Base-by-base conservation (phyloP, 2,888 invertebrate genomes). In the Euplexia lucipara region DNA sequence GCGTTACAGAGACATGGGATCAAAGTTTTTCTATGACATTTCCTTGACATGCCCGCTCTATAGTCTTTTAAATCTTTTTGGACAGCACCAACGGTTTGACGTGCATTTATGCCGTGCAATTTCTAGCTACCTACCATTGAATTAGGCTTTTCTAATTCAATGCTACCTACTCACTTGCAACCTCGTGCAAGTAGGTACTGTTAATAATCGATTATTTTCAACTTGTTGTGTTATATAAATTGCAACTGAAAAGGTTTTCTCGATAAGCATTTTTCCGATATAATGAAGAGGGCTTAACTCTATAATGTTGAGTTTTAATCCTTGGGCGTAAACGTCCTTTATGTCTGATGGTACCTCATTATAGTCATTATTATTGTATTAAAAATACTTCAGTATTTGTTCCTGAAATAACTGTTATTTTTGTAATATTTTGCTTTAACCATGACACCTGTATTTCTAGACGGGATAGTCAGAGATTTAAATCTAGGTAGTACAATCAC, bases 161-260 rank as follows among this genome's bases (percentile, higher is more conserved):
- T n/a, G 42, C 14, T 39, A 42, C 35, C 14, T 39, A 42, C 35
- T 48, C 35, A 32, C 39, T 72, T 56, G 14, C 16, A 34, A 44
- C 18, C 48, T n/a, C 51, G 18, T 20, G n/a, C 45, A 45, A 8
- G 26, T 48, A 56, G 14, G 9, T 16, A 71, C 47, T 68, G 71
- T 71, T 53, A 16, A 71, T 71, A 71, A 63, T 69, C 64, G 53
- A 69, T 71, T 63, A 20, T 42, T 49, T 63, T 26, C 16, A 39
- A 37, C 35, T 63, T 71, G 41, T 53, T 16, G 37, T 52, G n/a
- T n/a, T n/a, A n/a, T 68, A 47, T 4, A 52, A 70, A 68, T 62
- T 62, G 32, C 68, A 52, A 9, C 9, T 48, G 37, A 64, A 48
- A 70, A 30, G 20, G 39, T 51, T 60, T 49, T 61, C 20, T 41